phyloP scores from a whole-genome alignment of 2,113 vertebrate genomes.

The Gnathonemus longibarbis region DNA sequence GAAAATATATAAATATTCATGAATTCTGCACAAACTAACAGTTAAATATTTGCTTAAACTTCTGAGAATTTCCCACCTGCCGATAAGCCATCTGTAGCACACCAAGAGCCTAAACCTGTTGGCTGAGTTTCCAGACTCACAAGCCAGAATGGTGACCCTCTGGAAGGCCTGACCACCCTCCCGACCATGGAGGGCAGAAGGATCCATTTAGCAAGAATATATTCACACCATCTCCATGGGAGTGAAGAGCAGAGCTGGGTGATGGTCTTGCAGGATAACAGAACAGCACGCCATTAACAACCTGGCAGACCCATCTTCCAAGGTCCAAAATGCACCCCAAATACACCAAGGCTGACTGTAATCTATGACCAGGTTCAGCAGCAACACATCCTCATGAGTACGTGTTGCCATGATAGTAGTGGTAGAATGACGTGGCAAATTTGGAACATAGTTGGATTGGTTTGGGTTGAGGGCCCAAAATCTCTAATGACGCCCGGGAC shows the following conservation, averaged over 20 bases:
- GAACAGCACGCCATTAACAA: not conserved
- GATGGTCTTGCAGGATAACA: conserved; percentile 12
- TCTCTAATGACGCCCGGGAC: not conserved
- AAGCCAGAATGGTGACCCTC: conserved; percentile 7
- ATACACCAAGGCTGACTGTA: not conserved
- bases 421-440: not conserved
- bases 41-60: not conserved
- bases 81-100: not conserved
- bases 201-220: conserved; percentile 20
- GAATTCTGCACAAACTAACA: conserved; percentile 62
- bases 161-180: not conserved
- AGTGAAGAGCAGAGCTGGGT: conserved; percentile 16
- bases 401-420: not conserved
- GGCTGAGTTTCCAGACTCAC: conserved; percentile 1
- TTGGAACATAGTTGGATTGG: not conserved
- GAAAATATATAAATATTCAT: not conserved
- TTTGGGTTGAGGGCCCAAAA: not conserved
- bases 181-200: not conserved
- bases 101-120: not conserved
- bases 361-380: not conserved
- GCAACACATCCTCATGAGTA: not conserved
- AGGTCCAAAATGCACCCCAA: not conserved
- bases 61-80: not conserved
- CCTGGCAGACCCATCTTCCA: not conserved
- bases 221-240: conserved; percentile 13